Conservation (phyloP, 2,797 vertebrate genomes). For the Microhierax caerulescens region DNA sequence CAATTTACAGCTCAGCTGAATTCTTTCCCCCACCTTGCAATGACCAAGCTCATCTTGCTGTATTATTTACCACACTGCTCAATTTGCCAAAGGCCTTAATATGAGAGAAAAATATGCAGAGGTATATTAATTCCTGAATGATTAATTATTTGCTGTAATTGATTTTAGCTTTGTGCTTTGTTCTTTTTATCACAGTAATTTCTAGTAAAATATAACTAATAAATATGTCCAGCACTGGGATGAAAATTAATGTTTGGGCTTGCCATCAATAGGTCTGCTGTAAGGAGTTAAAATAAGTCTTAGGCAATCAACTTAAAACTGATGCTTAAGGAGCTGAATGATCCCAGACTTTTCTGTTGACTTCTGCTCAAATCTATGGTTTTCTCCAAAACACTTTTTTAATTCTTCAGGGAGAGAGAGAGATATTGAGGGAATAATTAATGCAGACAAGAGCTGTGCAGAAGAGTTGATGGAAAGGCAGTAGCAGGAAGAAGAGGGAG, state of each 20-base stretch:
- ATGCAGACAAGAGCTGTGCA: neutral
- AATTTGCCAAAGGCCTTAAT: neutral
- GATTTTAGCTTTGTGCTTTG: neutral
- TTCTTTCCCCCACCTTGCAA: neutral
- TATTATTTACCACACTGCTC: neutral
- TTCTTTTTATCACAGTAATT: neutral
- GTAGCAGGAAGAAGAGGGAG: neutral
- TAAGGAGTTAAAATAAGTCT: neutral
- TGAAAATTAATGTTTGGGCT: neutral
- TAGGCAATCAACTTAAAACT: neutral
- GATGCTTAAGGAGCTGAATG: neutral
- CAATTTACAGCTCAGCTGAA: neutral
- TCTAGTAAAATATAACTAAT: neutral
- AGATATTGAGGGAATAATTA: neutral
- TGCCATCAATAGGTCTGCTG: neutral
- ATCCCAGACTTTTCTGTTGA: neutral
- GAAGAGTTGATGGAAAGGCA: neutral
- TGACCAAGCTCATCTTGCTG: neutral
- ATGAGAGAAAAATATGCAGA: neutral
- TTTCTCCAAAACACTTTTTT: neutral
- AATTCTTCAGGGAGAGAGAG: neutral
- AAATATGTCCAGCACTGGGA: neutral
- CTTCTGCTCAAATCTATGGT: neutral
- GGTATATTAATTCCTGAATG: neutral
- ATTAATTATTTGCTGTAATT: constrained; percentile 25